Conservation (phyloP, 2,888 invertebrate species). For the Gonocerus acuteangulatus region DNA sequence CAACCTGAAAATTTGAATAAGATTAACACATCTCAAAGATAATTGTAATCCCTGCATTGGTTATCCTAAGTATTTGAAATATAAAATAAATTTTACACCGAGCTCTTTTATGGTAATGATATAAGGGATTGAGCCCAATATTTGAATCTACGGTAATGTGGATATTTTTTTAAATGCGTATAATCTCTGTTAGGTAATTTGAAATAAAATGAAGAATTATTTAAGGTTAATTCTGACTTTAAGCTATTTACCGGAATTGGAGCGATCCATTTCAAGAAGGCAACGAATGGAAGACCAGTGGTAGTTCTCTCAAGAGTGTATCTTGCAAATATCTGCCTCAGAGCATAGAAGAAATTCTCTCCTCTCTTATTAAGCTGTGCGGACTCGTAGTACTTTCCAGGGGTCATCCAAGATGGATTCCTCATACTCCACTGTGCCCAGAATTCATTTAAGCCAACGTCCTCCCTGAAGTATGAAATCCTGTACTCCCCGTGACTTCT, state of each 20-base stretch:
- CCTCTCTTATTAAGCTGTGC: slow-evolving; percentile 30
- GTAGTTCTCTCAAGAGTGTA: slow-evolving; percentile 49
- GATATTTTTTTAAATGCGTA: too few relatives aligned
- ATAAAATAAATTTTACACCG: too few relatives aligned
- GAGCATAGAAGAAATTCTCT: slow-evolving; percentile 48
- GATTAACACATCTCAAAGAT: too few relatives aligned
- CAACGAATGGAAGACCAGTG: slow-evolving; percentile 47
- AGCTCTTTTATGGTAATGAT: too few relatives aligned
- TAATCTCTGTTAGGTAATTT: too few relatives aligned
- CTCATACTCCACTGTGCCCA: slow-evolving; percentile 58
- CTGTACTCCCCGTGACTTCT: slow-evolving; percentile 45
- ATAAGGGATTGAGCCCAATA: too few relatives aligned
- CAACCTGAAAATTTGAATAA: slow-evolving; percentile 41
- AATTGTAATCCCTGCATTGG: too few relatives aligned
- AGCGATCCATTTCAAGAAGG: slow-evolving; percentile 47
- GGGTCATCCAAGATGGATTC: slow-evolving; percentile 46
- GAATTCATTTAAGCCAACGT: slow-evolving; percentile 52
- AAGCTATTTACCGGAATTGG: slow-evolving; percentile 35
- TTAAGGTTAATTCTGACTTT: too few relatives aligned
- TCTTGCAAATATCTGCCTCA: slow-evolving; percentile 60
- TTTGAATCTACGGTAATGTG: too few relatives aligned
- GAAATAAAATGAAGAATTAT: too few relatives aligned
- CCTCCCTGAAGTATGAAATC: slow-evolving; percentile 64
- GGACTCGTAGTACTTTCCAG: slow-evolving; percentile 28
- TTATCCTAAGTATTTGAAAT: too few relatives aligned